Percentiles rank a stretch among this genome's conserved stretches.
Conservation (phyloP, 92 coral and sea anemone species). For the Anthopleura xanthogrammica region DNA sequence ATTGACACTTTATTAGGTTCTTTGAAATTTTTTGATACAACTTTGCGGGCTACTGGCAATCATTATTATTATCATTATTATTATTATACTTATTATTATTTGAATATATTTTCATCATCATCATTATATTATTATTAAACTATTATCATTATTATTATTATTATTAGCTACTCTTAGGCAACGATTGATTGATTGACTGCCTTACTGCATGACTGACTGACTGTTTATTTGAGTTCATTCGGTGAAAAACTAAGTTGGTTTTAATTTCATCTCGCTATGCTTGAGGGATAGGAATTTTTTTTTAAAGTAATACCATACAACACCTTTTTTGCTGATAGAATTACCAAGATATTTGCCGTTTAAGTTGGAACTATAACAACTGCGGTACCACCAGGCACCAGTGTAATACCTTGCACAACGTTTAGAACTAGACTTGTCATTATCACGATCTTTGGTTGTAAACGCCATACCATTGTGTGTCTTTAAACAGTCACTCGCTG, state of each 20-base stretch:
- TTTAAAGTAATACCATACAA: not conserved
- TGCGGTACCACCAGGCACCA: not conserved
- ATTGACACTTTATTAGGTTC: too few species aligned
- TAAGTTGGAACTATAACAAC: not conserved
- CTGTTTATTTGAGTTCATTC: too few species aligned
- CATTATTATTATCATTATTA: too few species aligned
- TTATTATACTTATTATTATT: too few species aligned
- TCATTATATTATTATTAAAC: too few species aligned
- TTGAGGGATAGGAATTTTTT: not conserved
- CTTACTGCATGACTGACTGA: too few species aligned
- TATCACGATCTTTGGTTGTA: not conserved
- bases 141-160: too few species aligned
- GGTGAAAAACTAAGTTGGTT: not conserved
- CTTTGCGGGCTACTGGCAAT: too few species aligned
- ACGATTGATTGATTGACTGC: too few species aligned
- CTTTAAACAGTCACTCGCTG: not conserved
- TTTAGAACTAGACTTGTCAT: not conserved
- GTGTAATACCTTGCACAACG: not conserved
- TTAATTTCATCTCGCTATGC: not conserved
- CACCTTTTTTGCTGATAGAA: not conserved
- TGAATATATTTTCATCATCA: too few species aligned
- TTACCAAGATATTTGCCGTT: not conserved
- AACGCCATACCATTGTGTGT: not conserved
- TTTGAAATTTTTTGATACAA: too few species aligned
- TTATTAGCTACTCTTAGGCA: too few species aligned